Conservation (phyloP, 2,113 vertebrate genomes). For the Oryzias woworae region DNA sequence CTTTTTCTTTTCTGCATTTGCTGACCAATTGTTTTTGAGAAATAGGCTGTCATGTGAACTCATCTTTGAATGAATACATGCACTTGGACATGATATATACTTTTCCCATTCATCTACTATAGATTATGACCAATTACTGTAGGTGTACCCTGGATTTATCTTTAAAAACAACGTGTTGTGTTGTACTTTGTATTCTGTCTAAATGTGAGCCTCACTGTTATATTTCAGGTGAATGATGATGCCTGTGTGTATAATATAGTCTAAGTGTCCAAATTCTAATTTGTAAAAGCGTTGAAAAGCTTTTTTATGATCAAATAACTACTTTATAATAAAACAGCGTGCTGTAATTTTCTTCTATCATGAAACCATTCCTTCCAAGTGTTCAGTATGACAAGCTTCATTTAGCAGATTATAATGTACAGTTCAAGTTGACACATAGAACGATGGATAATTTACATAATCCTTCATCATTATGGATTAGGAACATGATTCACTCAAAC, state of each 20-base stretch:
- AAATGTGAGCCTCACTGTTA: neutral
- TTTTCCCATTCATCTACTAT: no score
- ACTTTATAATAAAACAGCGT: slow-evolving; percentile 5
- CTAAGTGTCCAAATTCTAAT: neutral
- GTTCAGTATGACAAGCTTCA: slow-evolving; percentile 17
- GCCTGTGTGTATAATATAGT: neutral
- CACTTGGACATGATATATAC: no score
- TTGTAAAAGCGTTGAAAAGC: neutral
- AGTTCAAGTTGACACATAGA: slow-evolving; percentile 41
- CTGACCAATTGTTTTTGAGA: no score
- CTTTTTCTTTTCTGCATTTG: neutral
- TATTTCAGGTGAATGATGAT: slow-evolving; percentile 17
- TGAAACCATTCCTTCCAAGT: neutral
- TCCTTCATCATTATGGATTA: slow-evolving; percentile 64
- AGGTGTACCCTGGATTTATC: slow-evolving; percentile 16
- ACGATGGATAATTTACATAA: slow-evolving; percentile 45
- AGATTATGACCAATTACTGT: neutral
- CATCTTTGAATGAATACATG: no score
- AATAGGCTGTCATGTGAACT: no score
- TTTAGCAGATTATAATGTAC: slow-evolving; percentile 24
- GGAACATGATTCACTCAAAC: slow-evolving; percentile 56
- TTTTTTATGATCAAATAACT: neutral
- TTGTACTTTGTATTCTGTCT: neutral
- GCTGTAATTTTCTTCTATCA: neutral
- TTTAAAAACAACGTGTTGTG: slow-evolving; percentile 21